Base-by-base conservation (phyloP, 2,797 vertebrate genomes). In the Gadopsis marmoratus region DNA sequence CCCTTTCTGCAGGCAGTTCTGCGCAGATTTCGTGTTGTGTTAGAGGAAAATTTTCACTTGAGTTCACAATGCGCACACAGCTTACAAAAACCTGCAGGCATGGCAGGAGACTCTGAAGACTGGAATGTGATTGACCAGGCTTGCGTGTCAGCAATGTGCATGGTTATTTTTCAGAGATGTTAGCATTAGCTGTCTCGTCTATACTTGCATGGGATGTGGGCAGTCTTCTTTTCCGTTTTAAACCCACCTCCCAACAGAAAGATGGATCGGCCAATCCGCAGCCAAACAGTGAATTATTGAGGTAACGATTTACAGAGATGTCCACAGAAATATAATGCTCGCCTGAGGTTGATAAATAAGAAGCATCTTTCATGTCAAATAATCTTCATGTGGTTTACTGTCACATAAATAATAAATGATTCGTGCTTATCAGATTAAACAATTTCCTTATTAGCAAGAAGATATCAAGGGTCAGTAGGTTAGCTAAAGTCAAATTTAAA, bases 31-130 rank as follows among this genome's bases (percentile, higher is more conserved):
- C 83, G 55, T 76, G 74, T 82, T 67, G 67, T n/a, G 69, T 89
- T 66, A 59, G 37, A 72, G 74, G 53, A 75, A 74, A 84, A 74
- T 86, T 86, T 89, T 89, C 84, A 76, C 82, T 87, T 75, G 71
- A 81, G 83, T 85, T 83, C 89, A 88, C 81, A 87, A 89, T 85
- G 84, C 79, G 74, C 71, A 82, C 89, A 82, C 84, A 45, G 62
- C 60, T 79, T 55, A 3, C 5, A 68, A 79, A 77, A 35, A 89
- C 90, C 86, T 80, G 86, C 81, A 84, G 90, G 82, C 87, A 70
- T 80, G 82, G 78, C 82, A 64, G 80, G 31, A 51, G 11, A 48
- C 21, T 59, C 47, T 45, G 58, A 62, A 14, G 51, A 43, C 73
- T 74, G 56, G 16, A 54, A 61, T 55, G 54, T 41, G 68, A 60